phyloP scores from a whole-genome alignment of 1,140 invertebrate species.

The Polyergus mexicanus region DNA sequence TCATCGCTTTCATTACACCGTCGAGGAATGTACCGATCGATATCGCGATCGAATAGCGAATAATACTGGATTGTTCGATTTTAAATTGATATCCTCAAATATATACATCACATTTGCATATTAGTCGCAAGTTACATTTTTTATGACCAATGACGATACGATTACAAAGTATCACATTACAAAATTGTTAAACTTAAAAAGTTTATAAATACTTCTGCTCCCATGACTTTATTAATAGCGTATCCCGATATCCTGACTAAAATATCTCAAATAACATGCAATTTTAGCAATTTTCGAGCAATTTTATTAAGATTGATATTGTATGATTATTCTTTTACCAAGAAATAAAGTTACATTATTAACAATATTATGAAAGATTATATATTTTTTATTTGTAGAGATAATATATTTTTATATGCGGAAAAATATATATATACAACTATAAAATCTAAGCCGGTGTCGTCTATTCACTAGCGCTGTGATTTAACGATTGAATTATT shows the following conservation, averaged over 20 bases:
- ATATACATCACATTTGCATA: neutral
- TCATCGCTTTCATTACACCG: constrained; percentile 22
- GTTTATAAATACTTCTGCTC: neutral
- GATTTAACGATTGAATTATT: constrained; percentile 77
- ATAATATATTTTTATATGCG: neutral
- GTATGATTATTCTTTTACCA: neutral
- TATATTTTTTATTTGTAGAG: neutral
- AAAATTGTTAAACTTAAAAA: neutral
- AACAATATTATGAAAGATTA: neutral
- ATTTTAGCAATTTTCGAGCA: neutral
- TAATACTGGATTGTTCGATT: neutral
- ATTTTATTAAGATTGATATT: neutral
- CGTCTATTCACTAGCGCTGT: constrained; percentile 12
- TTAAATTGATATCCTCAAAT: constrained; percentile 23
- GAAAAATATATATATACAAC: neutral
- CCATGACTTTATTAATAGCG: neutral
- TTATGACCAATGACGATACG: neutral
- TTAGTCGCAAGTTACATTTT: neutral
- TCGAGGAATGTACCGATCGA: neutral
- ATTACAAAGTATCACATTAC: neutral
- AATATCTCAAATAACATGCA: neutral
- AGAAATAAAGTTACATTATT: neutral
- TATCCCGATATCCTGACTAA: neutral
- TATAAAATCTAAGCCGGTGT: constrained; percentile 9
- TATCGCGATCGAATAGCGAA: constrained; percentile 10